Base-by-base conservation (phyloP, 2,888 invertebrate species). In the Archaeoteleia sp. region DNA sequence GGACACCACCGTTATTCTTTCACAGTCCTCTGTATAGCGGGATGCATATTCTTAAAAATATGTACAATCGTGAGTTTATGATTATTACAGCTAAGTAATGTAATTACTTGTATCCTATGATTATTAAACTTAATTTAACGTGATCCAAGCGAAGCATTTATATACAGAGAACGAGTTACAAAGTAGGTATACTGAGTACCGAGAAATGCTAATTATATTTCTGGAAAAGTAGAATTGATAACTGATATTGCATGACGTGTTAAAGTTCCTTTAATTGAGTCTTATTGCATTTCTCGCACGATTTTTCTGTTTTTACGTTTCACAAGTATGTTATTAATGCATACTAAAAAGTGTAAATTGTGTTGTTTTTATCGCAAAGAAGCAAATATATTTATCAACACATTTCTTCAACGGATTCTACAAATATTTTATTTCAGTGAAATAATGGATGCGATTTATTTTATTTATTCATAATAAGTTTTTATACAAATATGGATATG, bases 101-200 rank as follows among this genome's bases (percentile, higher is more conserved):
- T 51, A 51, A 61, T 61, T 45, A 53, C 51, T 53, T 61, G 39
- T 39, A 13, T 32, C 8, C 49, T 35, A 37, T 30, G 30, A 30
- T 30, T 30, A 30, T 30, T 30, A 37, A 8, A 49, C 20, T 13
- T 35, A 32, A 43, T 17, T 49, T 14, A 48, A 6, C 48, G 23
- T 29, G 37, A 60, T 42, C 35, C 37, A 17, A n/a, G 27, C 39
- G 34, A 40, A 40, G 25, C 48, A 37, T 46, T 29, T 29, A 45
- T 27, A 7, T 27, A 27, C 10, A 2, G n/a, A 9, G 37, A 54
- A 29, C 54, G 20, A 20, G 37, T 40, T 29, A 32, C 40, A 54
- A 54, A 54, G 27, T 42, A 34, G 35, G 7, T 25, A 10, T 4
- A 32, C 15, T 34, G 17, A 7, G 12, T 23, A 37, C 20, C 27